A percentile compares a stretch with the other conserved stretches of the same genome.
These are phyloP conservation scores for Mercenaria mercenaria DNA, from an alignment of 1,140 invertebrate species.

Conservation along the genomic window DNA sequence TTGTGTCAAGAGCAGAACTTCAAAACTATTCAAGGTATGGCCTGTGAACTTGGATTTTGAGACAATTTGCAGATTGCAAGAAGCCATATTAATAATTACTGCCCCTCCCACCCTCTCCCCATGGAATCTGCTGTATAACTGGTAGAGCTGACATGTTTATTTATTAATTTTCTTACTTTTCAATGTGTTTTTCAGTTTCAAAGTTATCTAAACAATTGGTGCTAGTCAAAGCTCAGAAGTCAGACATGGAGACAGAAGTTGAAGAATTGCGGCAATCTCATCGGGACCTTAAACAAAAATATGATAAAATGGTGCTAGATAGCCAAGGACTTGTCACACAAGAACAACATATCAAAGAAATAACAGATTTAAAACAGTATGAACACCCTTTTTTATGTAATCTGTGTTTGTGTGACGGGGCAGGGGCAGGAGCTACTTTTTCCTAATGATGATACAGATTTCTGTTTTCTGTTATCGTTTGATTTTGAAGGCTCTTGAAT, in stretches of 20 bases:
- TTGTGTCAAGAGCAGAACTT: no score
- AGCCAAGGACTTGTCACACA: conserved; percentile 70
- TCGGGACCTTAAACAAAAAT: conserved; percentile 77
- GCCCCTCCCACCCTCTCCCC: no score
- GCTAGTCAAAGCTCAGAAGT: conserved; percentile 75
- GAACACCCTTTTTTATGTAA: not conserved
- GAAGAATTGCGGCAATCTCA: conserved; percentile 71
- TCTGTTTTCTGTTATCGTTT: no score
- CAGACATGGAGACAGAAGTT: conserved; percentile 77
- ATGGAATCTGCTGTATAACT: no score
- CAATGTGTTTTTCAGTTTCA: conserved; percentile 73
- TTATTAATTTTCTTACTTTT: no score
- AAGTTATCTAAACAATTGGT: conserved; percentile 79
- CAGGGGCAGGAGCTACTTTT: not conserved
- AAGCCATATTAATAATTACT: no score
- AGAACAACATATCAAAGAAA: conserved; percentile 78
- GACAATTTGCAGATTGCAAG: no score
- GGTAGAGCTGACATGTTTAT: no score
- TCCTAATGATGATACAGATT: not conserved
- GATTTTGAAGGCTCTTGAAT: no score
- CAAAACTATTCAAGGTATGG: no score
- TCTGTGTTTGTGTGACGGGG: no score
- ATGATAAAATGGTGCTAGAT: conserved; percentile 77
- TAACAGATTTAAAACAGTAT: conserved; percentile 81
- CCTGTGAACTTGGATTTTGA: no score